Percentiles rank a stretch among this genome's conserved stretches.
These are phyloP conservation scores for Acomys russatus DNA, from an alignment of 2,797 vertebrate species.

Conservation along the genomic window DNA sequence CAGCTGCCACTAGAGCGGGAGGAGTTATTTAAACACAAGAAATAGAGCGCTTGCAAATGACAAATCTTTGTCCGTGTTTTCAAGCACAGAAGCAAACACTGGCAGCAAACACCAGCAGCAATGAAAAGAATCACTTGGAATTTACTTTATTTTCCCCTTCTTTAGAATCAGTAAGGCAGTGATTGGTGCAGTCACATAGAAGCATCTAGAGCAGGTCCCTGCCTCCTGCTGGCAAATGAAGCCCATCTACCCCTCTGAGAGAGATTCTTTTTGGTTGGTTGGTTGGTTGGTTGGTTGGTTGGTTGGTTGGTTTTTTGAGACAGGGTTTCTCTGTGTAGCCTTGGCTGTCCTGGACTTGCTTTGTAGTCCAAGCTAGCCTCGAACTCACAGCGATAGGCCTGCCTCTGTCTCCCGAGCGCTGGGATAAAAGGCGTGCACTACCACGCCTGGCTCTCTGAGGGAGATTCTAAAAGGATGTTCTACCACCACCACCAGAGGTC, in stretches of 20 bases:
- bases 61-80: constrained; percentile 77
- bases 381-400: too few relatives aligned
- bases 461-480: not conserved
- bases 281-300: too few relatives aligned
- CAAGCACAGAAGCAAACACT: constrained; percentile 77
- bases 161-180: constrained; percentile 55
- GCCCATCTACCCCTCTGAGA: not conserved
- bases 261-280: too few relatives aligned
- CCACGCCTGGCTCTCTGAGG: not conserved
- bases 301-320: too few relatives aligned
- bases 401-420: too few relatives aligned
- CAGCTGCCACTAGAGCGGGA: constrained; percentile 14
- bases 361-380: too few relatives aligned
- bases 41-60: constrained; percentile 65
- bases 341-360: too few relatives aligned
- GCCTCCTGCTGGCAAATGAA: not conserved
- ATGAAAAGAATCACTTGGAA: constrained; percentile 69
- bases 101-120: constrained; percentile 70
- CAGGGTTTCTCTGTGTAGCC: too few relatives aligned
- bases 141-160: constrained; percentile 68
- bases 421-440: too few relatives aligned
- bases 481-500: not conserved
- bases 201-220: not conserved
- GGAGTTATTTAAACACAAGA: constrained; percentile 71
- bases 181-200: constrained; percentile 4